These are phyloP conservation scores for Tribolium castaneum DNA, from an alignment of 1,140 invertebrate genomes.

Conservation along the genomic window DNA sequence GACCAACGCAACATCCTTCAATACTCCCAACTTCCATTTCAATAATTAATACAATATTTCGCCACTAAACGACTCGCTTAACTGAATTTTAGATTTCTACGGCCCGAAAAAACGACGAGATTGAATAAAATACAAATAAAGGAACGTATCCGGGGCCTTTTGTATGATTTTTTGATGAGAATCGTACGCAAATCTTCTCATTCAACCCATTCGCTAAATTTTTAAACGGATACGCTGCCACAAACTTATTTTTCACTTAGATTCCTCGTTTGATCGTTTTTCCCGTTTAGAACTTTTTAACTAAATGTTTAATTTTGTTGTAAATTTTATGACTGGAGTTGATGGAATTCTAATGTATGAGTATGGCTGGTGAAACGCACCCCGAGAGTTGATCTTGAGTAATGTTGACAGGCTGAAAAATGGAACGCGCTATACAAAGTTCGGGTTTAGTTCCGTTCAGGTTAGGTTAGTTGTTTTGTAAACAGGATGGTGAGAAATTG, in stretches of 20 bases:
- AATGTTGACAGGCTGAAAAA: constrained; percentile 20
- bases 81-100: too few species aligned
- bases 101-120: too few species aligned
- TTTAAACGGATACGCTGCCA: too few species aligned
- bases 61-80: too few species aligned
- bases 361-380: neutral
- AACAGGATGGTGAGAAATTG: neutral
- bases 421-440: neutral
- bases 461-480: neutral
- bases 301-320: neutral
- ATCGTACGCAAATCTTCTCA: too few species aligned
- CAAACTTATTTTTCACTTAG: too few species aligned
- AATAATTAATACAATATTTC: neutral
- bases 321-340: neutral
- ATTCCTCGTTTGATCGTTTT: too few species aligned
- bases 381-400: neutral
- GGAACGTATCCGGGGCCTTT: too few species aligned
- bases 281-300: neutral
- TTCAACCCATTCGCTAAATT: too few species aligned
- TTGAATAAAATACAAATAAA: too few species aligned
- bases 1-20: neutral
- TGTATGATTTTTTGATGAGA: too few species aligned
- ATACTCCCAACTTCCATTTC: neutral
- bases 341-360: neutral
- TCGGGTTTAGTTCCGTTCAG: neutral